These are phyloP conservation scores for Cataglyphis livida DNA, from an alignment of 2,888 invertebrate species.

Conservation along the genomic window DNA sequence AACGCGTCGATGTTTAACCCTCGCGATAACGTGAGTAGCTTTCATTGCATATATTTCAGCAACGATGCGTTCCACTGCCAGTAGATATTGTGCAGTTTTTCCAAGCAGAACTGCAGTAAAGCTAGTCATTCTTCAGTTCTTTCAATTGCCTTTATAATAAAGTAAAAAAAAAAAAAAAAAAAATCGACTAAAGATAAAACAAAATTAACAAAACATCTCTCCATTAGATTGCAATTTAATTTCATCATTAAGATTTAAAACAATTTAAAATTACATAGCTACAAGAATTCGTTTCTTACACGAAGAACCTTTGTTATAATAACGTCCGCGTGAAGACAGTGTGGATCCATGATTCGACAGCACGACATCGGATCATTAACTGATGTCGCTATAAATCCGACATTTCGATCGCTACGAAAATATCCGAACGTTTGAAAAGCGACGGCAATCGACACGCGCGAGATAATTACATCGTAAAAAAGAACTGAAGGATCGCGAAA, in stretches of 20 bases:
- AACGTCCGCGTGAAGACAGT: neutral
- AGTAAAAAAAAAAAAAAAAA: neutral
- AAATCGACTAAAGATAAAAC: neutral
- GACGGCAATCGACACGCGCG: constrained; percentile 18
- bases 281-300: neutral
- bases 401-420: neutral
- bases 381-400: neutral
- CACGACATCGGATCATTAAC: neutral
- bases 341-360: neutral
- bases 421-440: neutral
- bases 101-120: neutral
- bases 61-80: neutral
- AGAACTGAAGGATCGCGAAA: constrained; percentile 32
- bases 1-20: constrained; percentile 15
- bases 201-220: neutral
- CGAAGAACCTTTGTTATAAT: neutral
- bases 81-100: neutral
- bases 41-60: neutral
- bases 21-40: neutral
- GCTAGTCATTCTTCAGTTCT: too few relatives aligned
- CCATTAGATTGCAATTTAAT: neutral
- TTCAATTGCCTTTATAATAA: neutral
- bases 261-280: neutral
- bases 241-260: neutral
- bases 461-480: constrained; percentile 48